Conservation (phyloP, 2,888 invertebrate species). For the Ceramica pisi region DNA sequence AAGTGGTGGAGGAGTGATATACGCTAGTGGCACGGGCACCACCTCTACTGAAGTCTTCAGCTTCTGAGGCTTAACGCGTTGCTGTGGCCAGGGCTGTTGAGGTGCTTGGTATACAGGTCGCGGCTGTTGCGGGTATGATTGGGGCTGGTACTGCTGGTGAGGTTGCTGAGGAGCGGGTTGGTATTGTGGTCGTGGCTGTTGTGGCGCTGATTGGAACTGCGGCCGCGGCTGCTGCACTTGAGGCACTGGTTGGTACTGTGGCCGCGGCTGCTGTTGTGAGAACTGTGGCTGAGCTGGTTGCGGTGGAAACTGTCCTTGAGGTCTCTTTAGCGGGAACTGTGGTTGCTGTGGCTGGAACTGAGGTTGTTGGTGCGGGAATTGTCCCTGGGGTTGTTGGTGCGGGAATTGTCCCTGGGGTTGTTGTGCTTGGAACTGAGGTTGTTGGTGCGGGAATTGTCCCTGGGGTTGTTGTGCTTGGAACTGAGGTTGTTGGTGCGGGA, state of each 20-base stretch:
- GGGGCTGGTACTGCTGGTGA: conserved; percentile 42
- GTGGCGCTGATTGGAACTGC: conserved; percentile 42
- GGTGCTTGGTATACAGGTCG: conserved; percentile 53
- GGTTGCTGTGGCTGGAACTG: conserved; percentile 41
- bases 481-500: conserved; percentile 44
- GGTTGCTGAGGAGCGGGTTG: conserved; percentile 43
- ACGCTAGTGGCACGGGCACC: conserved; percentile 84
- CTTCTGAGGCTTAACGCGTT: conserved; percentile 75
- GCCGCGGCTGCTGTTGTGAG: conserved; percentile 45
- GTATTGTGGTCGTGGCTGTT: conserved; percentile 58
- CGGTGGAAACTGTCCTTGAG: conserved; percentile 54
- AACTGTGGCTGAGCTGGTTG: conserved; percentile 50
- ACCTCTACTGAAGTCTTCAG: conserved; percentile 85
- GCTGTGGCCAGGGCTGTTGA: conserved; percentile 52
- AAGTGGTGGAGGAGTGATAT: conserved; percentile 84
- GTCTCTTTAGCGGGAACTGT: conserved; percentile 46
- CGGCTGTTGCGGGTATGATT: conserved; percentile 33
- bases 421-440: conserved; percentile 39
- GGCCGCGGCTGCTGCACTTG: conserved; percentile 44
- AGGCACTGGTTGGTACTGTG: conserved; percentile 46
- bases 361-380: too few relatives aligned
- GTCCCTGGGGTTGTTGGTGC: conserved; percentile 42
- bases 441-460: conserved; percentile 42
- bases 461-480: conserved; percentile 35
- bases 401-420: conserved; percentile 34